phyloP scores from a whole-genome alignment of 1,140 invertebrate genomes.

The Neodiprion pinetum region DNA sequence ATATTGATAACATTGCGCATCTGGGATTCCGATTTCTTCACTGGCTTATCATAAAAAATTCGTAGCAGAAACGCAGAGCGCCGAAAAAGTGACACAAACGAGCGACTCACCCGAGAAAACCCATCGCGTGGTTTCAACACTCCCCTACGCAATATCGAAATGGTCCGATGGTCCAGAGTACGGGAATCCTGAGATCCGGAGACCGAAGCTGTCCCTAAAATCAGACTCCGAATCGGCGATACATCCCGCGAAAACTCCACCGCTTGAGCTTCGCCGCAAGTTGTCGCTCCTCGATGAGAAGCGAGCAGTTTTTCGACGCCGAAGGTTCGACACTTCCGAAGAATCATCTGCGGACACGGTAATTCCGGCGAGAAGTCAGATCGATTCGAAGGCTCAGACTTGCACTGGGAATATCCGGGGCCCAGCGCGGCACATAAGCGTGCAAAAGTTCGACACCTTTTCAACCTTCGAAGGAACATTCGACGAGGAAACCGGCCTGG shows the following conservation, averaged over 20 bases:
- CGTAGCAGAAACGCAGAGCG: background rate
- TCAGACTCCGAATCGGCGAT: constrained; percentile 41
- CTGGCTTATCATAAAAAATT: background rate
- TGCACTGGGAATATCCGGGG: constrained; percentile 32
- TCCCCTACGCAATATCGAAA: constrained; percentile 44
- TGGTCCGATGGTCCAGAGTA: constrained; percentile 43
- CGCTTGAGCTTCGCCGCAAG: constrained; percentile 43
- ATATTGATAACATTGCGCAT: too few species aligned
- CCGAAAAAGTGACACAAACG: constrained; percentile 15
- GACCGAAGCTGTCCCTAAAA: constrained; percentile 33
- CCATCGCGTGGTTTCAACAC: constrained; percentile 34
- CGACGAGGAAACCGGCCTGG: constrained; percentile 50
- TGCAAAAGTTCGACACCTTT: constrained; percentile 54
- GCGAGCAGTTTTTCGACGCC: constrained; percentile 49
- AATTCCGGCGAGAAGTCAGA: constrained; percentile 28
- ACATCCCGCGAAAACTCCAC: constrained; percentile 32
- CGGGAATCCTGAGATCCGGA: constrained; percentile 22
- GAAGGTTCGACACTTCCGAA: constrained; percentile 41
- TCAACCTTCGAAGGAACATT: constrained; percentile 52
- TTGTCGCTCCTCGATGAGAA: constrained; percentile 45
- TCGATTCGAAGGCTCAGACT: constrained; percentile 10
- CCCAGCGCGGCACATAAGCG: constrained; percentile 50
- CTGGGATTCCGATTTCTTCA: too few species aligned
- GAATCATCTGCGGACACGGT: constrained; percentile 38
- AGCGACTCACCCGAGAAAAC: background rate